Evolutionary conservation across 2,113 vertebrate genomes (phyloP).

Genomic region (Daboia siamensis): DNA sequence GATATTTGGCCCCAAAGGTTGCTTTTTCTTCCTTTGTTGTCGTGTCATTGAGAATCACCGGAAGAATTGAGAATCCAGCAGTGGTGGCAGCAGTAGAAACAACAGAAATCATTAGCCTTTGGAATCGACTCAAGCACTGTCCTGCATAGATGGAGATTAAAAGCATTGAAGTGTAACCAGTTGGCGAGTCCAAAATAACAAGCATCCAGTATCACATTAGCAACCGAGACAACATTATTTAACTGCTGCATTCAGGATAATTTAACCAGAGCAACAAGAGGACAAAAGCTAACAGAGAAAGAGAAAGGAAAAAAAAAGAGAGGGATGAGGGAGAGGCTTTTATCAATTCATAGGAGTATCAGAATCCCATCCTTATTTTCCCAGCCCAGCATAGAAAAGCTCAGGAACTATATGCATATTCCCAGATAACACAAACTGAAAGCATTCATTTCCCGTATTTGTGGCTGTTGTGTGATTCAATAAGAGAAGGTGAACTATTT

Average conservation of each 20-base stretch:
- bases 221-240: constrained; percentile 53
- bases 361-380: neutral
- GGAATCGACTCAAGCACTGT: constrained; percentile 45
- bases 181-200: constrained; percentile 39
- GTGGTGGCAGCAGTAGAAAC: constrained; percentile 24
- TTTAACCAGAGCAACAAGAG: constrained; percentile 33
- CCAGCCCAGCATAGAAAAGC: neutral
- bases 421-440: constrained; percentile 19
- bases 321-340: neutral
- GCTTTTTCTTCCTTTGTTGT: constrained; percentile 20
- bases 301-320: neutral
- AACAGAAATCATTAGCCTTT: constrained; percentile 26
- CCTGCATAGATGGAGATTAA: constrained; percentile 50
- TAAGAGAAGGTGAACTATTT: constrained; percentile 18
- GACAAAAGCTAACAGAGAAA: constrained; percentile 37
- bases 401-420: constrained; percentile 28
- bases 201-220: constrained; percentile 47
- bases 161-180: constrained; percentile 49
- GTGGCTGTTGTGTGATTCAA: constrained; percentile 21
- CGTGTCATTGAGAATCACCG: neutral
- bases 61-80: constrained; percentile 25
- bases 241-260: constrained; percentile 41
- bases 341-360: constrained; percentile 15
- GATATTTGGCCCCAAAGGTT: neutral
- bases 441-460: constrained; percentile 20